Percentiles rank a stretch among this genome's conserved stretches.
Conservation (phyloP, 2,888 invertebrate species). For the Apotomis betuletana region DNA sequence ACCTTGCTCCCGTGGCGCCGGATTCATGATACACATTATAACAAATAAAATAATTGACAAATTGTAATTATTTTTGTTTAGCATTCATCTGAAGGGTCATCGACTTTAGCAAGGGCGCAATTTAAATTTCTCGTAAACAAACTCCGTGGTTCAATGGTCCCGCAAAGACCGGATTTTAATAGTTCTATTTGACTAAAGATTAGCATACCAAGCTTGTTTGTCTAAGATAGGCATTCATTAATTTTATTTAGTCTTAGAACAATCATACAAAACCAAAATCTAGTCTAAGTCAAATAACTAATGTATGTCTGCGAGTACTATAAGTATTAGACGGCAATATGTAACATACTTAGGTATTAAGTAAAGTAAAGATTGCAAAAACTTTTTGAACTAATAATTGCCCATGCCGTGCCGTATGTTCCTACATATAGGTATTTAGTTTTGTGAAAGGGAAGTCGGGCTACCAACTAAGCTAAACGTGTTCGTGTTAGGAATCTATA, state of each 20-base stretch:
- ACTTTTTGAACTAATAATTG: too few relatives aligned
- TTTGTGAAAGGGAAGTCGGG: too few relatives aligned
- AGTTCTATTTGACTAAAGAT: constrained; percentile 27
- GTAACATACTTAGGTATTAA: too few relatives aligned
- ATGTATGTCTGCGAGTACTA: too few relatives aligned
- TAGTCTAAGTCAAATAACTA: too few relatives aligned
- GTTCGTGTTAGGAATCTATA: too few relatives aligned
- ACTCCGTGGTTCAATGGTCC: constrained; percentile 20
- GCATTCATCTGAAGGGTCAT: constrained; percentile 9
- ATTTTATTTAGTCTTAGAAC: not conserved
- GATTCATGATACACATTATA: not conserved
- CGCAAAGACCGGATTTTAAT: constrained; percentile 29
- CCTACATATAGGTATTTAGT: too few relatives aligned
- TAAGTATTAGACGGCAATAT: too few relatives aligned
- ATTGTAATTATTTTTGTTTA: constrained; percentile 3
- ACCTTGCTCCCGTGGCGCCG: not conserved
- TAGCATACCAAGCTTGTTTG: constrained; percentile 25
- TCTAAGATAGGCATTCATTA: not conserved
- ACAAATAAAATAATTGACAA: not conserved
- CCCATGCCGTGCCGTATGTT: too few relatives aligned
- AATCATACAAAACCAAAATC: too few relatives aligned
- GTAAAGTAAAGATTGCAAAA: too few relatives aligned
- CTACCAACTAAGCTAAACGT: too few relatives aligned
- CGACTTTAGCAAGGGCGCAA: not conserved
- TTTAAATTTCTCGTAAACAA: constrained; percentile 30